Conservation (phyloP, 1,140 invertebrate genomes). For the Dendrolimus kikuchii region DNA sequence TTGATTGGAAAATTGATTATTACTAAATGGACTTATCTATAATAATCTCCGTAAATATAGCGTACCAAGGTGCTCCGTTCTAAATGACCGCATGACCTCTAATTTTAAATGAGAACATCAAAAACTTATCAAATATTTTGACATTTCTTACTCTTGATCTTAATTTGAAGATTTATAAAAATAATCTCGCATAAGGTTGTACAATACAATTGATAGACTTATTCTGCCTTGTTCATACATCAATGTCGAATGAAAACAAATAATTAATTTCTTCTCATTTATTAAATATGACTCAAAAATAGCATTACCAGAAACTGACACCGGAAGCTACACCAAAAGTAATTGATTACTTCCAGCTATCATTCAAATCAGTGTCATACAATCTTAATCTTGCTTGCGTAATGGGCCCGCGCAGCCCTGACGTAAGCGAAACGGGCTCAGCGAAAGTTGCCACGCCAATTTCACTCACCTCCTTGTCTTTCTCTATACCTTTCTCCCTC, state of each 20-base stretch:
- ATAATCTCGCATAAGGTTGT: too few species aligned
- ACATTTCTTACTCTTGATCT: too few species aligned
- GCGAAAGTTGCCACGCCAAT: slow-evolving; percentile 63
- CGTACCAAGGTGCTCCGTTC: too few species aligned
- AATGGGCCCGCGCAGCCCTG: slow-evolving; percentile 41
- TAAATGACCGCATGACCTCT: too few species aligned
- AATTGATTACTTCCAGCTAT: slow-evolving; percentile 49
- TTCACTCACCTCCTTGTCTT: slow-evolving; percentile 64
- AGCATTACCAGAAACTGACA: slow-evolving; percentile 12
- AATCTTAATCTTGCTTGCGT: slow-evolving; percentile 55
- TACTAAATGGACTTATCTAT: too few species aligned
- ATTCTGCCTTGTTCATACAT: too few species aligned
- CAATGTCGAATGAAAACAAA: neutral
- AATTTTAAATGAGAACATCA: neutral
- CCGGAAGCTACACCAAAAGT: slow-evolving; percentile 38
- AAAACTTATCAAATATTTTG: too few species aligned
- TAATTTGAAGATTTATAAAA: too few species aligned
- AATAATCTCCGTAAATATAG: too few species aligned
- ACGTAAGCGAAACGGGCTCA: slow-evolving; percentile 66
- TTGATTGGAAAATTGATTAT: too few species aligned
- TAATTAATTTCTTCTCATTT: slow-evolving; percentile 1
- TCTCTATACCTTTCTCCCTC: slow-evolving; percentile 29
- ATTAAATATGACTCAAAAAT: slow-evolving; percentile 2
- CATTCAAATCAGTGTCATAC: slow-evolving; percentile 61
- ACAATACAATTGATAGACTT: too few species aligned